Evolutionary conservation across 2,113 vertebrate genomes (phyloP).

Genomic region (Hydrolagus affinis): DNA sequence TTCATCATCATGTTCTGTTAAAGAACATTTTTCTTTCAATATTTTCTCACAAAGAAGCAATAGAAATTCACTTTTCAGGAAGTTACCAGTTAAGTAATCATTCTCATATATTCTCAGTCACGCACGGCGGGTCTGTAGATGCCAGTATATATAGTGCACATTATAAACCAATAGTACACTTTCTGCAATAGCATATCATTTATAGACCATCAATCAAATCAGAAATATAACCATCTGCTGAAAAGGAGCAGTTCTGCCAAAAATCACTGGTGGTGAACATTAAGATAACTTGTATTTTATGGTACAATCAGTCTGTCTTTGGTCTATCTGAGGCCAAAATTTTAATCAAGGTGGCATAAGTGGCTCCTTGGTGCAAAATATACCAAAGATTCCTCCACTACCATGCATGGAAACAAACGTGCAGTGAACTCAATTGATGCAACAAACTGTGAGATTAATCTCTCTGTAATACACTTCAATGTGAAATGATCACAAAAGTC

Average conservation of each 20-base stretch:
- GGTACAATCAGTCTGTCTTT: background rate
- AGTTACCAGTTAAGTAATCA: too few species aligned
- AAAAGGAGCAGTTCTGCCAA: background rate
- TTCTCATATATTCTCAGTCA: background rate
- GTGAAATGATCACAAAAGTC: too few species aligned
- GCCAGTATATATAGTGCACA: background rate
- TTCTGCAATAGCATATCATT: background rate
- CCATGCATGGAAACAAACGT: background rate
- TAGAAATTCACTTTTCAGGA: background rate
- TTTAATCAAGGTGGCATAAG: background rate
- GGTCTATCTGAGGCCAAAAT: background rate
- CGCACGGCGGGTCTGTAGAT: background rate
- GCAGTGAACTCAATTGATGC: background rate
- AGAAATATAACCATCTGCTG: conserved; percentile 18
- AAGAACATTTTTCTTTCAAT: background rate
- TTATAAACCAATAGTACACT: background rate
- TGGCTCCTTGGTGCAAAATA: background rate
- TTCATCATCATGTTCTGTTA: conserved; percentile 2
- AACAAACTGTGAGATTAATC: too few species aligned
- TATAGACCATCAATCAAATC: background rate
- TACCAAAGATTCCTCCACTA: background rate
- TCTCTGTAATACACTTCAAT: too few species aligned
- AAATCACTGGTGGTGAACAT: background rate
- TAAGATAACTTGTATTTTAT: background rate
- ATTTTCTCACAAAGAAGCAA: background rate